Evolutionary conservation across 1,140 invertebrate species (phyloP).

Genomic region (Hylyphantes graminicola): DNA sequence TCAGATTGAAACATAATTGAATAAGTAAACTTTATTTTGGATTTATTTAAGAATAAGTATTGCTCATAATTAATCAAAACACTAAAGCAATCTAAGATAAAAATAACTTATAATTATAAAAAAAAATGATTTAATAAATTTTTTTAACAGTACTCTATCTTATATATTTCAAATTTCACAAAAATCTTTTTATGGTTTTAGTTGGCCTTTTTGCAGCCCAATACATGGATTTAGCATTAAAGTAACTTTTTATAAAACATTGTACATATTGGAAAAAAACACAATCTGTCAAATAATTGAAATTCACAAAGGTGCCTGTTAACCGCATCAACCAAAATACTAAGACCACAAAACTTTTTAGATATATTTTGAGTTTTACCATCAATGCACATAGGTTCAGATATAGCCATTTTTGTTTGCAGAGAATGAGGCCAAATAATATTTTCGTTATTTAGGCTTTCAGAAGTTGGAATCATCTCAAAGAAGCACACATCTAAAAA

Average conservation of each 20-base stretch:
- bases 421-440: background rate
- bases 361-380: background rate
- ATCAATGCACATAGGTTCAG: slow-evolving; percentile 31
- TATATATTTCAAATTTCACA: too few species aligned
- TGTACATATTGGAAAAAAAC: background rate
- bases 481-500: slow-evolving; percentile 24
- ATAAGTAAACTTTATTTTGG: too few species aligned
- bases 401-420: slow-evolving; percentile 27
- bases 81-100: too few species aligned
- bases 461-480: background rate
- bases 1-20: too few species aligned
- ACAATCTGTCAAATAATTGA: background rate
- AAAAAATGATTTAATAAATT: too few species aligned
- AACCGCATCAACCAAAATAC: background rate
- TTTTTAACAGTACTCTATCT: too few species aligned
- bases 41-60: too few species aligned
- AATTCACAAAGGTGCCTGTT: background rate
- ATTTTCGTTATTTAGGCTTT: background rate
- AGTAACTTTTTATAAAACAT: background rate
- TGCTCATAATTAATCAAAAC: too few species aligned
- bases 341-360: background rate
- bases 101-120: too few species aligned
- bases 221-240: background rate
- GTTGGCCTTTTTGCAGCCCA: background rate
- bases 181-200: background rate